phyloP scores from a whole-genome alignment of 2,888 invertebrate genomes.

The Tetragonisca angustula region DNA sequence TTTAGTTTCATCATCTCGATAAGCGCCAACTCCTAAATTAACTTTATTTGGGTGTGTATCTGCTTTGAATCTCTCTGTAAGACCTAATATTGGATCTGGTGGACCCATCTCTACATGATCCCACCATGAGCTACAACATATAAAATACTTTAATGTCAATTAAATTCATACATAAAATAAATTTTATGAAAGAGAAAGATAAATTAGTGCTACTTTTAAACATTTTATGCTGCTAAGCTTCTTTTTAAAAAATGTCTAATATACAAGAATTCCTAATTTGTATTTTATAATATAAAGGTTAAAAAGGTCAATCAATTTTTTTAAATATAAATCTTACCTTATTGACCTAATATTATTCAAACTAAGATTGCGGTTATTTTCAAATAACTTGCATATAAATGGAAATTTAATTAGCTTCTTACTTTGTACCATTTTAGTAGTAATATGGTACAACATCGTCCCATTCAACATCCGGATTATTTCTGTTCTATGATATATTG shows the following conservation, averaged over 20 bases:
- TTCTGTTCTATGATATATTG: too few species aligned
- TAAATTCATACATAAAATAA: neutral
- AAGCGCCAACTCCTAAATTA: constrained; percentile 98
- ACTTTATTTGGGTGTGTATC: constrained; percentile 97
- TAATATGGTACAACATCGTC: neutral
- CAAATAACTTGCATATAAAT: constrained; percentile 61
- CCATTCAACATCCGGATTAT: neutral
- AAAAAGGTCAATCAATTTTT: constrained; percentile 27
- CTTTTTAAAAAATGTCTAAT: neutral
- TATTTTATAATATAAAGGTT: constrained; percentile 35
- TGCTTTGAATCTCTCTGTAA: constrained; percentile 97
- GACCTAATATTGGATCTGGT: constrained; percentile 98
- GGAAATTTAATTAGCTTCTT: constrained; percentile 67
- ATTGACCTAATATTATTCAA: constrained; percentile 59
- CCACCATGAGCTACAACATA: constrained; percentile 91
- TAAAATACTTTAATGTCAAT: constrained; percentile 7
- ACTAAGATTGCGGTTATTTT: constrained; percentile 63
- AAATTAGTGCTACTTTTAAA: neutral
- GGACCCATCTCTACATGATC: constrained; percentile 97
- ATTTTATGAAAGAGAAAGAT: neutral
- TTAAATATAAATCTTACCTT: constrained; percentile 61
- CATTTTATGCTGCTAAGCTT: neutral
- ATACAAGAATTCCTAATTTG: neutral
- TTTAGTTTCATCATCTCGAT: constrained; percentile 98
- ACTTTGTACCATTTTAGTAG: constrained; percentile 71